These are phyloP conservation scores for Tragopan temminckii DNA, from an alignment of 2,797 vertebrate species.

Conservation along the genomic window DNA sequence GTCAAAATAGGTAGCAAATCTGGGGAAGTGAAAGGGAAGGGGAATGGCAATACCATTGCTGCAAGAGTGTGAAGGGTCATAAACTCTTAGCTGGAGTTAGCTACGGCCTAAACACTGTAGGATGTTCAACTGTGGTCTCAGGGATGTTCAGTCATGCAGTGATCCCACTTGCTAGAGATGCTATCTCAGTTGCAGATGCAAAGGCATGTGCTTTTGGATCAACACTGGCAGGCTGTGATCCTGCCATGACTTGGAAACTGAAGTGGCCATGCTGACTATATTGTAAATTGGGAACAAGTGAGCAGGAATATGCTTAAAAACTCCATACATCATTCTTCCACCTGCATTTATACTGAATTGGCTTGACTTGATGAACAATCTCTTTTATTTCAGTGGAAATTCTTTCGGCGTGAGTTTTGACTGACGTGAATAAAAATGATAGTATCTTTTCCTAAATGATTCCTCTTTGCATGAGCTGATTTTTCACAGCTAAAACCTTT, in stretches of 20 bases:
- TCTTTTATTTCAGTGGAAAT: conserved; percentile 3
- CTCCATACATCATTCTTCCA: neutral
- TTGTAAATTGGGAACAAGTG: neutral
- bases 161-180: neutral
- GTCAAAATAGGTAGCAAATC: neutral
- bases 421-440: neutral
- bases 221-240: neutral
- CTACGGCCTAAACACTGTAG: neutral
- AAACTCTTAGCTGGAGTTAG: neutral
- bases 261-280: neutral
- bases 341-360: neutral
- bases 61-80: neutral
- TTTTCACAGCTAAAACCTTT: neutral
- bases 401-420: neutral
- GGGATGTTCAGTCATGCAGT: neutral
- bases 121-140: rapidly evolving
- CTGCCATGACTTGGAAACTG: neutral
- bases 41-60: neutral
- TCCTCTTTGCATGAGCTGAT: neutral
- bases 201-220: neutral
- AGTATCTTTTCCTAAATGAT: neutral
- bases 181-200: neutral
- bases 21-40: neutral
- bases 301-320: neutral
- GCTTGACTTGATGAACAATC: neutral